Evolutionary conservation across 2,113 vertebrate genomes (phyloP), one percentile per base, ranked within the genome.

Genomic region (Cyprinodon variegatus): DNA sequence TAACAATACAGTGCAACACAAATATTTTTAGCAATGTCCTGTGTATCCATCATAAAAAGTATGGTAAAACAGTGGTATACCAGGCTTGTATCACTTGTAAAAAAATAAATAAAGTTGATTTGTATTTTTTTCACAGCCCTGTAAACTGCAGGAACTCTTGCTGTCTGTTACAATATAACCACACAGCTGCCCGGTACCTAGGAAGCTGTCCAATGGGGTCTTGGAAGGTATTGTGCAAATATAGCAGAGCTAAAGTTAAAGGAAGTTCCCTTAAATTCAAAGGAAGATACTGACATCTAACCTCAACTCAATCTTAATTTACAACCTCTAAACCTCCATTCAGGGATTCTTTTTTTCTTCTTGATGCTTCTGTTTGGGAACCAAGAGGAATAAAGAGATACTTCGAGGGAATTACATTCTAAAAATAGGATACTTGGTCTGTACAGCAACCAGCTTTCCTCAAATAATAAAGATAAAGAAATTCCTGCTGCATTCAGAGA

Each of bases 211-310:
- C 65, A 12, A 59, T 78, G 70, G 72, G 73, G 68, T 74, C 71
- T 78, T 66, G 70, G 63, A 85, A 80, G 66, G 76, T 74, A 75
- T 74, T 82, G 80, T 83, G 83, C 66, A 57, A 81, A 86, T 91
- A 78, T 83, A 81, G 81, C 82, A 3, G 73, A 69, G 38, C 53
- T 74, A 72, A 65, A 82, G 29, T 29, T 71, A 69, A 89, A 39
- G 43, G 73, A 83, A 79, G 77, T 70, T 80, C 68, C n/a, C 80
- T 83, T 81, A 68, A 83, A 75, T 87, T 81, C n/a, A 85, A 46
- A 68, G 68, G 74, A 77, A 88, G 79, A 78, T 75, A 83, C 36
- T 85, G 88, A 82, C 89, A 82, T 82, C 69, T 79, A 84, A 85
- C 82, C 85, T 64, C 71, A 74, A 67, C 79, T 91, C 74, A 61